Evolutionary conservation across 1,140 invertebrate species (phyloP).

Genomic region (Nasonia longicornis): DNA sequence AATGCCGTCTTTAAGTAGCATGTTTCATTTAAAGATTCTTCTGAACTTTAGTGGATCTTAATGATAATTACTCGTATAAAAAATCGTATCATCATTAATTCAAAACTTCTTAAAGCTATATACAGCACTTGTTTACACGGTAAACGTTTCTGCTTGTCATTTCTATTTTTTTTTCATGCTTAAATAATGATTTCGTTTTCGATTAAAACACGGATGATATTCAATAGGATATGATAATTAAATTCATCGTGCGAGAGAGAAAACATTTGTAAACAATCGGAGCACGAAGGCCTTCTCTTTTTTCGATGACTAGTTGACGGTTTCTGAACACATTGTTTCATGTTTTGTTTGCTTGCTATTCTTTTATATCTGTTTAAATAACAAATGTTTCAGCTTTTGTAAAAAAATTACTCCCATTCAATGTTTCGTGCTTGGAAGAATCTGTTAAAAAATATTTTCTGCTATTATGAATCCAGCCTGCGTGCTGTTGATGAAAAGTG

Average conservation of each 20-base stretch:
- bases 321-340: constrained; percentile 39
- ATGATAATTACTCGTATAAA: constrained; percentile 46
- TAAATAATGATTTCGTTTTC: constrained; percentile 41
- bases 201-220: constrained; percentile 38
- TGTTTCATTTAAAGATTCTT: constrained; percentile 15
- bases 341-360: constrained; percentile 35
- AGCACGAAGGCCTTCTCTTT: constrained; percentile 44
- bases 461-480: constrained; percentile 31
- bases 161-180: constrained; percentile 33
- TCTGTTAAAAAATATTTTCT: constrained; percentile 25
- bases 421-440: constrained; percentile 14
- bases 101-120: constrained; percentile 39
- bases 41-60: constrained; percentile 24
- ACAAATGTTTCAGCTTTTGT: constrained; percentile 7
- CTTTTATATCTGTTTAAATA: not conserved
- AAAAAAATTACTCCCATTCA: constrained; percentile 23
- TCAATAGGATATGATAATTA: constrained; percentile 41
- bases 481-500: constrained; percentile 37
- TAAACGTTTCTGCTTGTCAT: constrained; percentile 50
- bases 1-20: constrained; percentile 35
- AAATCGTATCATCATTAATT: constrained; percentile 46
- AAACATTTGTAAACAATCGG: constrained; percentile 41
- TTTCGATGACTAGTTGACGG: constrained; percentile 44
- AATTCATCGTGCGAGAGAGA: constrained; percentile 34
- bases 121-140: constrained; percentile 54